These are phyloP conservation scores for Erpetoichthys calabaricus DNA, from an alignment of 2,797 vertebrate genomes.

Conservation along the genomic window DNA sequence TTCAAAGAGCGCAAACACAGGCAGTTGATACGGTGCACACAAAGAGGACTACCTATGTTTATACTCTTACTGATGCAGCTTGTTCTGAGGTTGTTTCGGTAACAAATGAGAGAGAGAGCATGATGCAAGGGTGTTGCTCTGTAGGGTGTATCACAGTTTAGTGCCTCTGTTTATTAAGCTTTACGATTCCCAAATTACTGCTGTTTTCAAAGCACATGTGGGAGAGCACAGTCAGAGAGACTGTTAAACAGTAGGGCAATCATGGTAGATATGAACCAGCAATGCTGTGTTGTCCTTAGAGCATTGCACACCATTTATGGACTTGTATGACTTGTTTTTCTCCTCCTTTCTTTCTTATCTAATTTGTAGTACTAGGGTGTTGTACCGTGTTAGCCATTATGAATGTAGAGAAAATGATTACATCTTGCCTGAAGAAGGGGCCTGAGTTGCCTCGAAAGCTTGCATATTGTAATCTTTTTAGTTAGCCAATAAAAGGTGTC, in stretches of 20 bases:
- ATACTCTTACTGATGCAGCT: background rate
- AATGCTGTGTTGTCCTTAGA: too few species aligned
- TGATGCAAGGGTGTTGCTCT: background rate
- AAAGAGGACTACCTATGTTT: background rate
- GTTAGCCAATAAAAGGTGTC: too few species aligned
- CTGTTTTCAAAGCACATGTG: background rate
- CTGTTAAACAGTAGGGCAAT: background rate
- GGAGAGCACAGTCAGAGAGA: background rate
- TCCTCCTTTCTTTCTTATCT: too few species aligned
- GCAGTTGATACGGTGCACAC: background rate
- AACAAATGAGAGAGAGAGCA: background rate
- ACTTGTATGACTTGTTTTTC: too few species aligned
- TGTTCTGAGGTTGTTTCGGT: background rate
- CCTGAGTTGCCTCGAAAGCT: too few species aligned
- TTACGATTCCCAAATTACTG: background rate
- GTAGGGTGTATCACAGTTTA: background rate
- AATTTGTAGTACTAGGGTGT: too few species aligned
- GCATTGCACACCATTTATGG: too few species aligned
- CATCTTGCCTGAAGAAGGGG: too few species aligned
- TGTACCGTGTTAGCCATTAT: too few species aligned
- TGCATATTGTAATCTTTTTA: too few species aligned
- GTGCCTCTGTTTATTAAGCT: background rate
- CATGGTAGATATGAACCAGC: background rate
- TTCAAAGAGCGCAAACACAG: background rate
- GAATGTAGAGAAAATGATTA: too few species aligned